These are phyloP conservation scores for Dasypolia templi DNA, from an alignment of 2,888 invertebrate species.

Conservation along the genomic window DNA sequence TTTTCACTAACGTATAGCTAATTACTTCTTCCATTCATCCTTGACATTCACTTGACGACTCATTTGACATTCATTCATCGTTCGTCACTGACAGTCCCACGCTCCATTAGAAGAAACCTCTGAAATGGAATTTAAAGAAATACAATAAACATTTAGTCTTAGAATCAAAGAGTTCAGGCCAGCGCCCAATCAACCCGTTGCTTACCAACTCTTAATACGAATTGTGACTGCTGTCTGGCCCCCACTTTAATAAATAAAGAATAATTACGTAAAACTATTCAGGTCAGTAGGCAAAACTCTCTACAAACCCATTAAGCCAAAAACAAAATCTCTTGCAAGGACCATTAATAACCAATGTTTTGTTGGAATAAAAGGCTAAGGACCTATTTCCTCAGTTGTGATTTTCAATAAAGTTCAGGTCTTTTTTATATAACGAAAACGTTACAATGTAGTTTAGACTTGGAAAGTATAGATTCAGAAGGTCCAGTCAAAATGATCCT, in stretches of 20 bases:
- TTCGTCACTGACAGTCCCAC: not conserved
- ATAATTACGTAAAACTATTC: slow-evolving; percentile 53
- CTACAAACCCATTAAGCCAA: slow-evolving; percentile 22
- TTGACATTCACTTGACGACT: not conserved
- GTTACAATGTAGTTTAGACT: not conserved
- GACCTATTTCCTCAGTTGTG: slow-evolving; percentile 24
- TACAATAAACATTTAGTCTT: not conserved
- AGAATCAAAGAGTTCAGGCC: slow-evolving; percentile 12
- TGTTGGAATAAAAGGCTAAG: slow-evolving; percentile 25
- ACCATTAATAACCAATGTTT: slow-evolving; percentile 27
- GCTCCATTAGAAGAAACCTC: not conserved
- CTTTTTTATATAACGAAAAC: slow-evolving; percentile 5
- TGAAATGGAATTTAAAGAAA: not conserved
- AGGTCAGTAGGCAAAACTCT: slow-evolving; percentile 26
- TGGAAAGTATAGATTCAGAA: slow-evolving; percentile 6
- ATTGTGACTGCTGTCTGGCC: not conserved
- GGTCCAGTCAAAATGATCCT: not conserved
- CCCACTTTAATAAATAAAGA: slow-evolving; percentile 16
- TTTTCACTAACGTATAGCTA: not conserved
- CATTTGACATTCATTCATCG: not conserved
- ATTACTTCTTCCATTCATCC: not conserved
- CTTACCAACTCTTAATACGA: slow-evolving; percentile 13
- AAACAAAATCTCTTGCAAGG: slow-evolving; percentile 29
- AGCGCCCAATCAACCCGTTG: slow-evolving; percentile 2
- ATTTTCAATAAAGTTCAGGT: slow-evolving; percentile 15